A percentile compares a stretch with the other conserved stretches of the same genome.
These are phyloP conservation scores for Phenganax marumi DNA, from an alignment of 92 coral and sea anemone species.

Conservation along the genomic window DNA sequence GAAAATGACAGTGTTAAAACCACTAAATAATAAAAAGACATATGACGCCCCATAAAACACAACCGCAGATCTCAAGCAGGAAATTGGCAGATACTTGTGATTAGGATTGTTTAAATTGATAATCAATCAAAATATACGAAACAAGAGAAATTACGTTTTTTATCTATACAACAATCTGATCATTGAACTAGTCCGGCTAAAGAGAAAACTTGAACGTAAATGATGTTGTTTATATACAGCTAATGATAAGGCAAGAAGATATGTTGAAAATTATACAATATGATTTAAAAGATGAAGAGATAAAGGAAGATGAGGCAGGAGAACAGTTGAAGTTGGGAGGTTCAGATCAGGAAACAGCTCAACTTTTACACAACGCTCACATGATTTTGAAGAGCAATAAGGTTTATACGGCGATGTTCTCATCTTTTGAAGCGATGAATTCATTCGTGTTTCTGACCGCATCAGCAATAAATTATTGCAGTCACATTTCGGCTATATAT, in stretches of 20 bases:
- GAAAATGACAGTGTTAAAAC: no score
- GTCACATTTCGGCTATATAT: constrained; percentile 22
- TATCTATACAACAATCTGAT: no score
- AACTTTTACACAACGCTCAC: not conserved
- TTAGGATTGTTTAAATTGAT: no score
- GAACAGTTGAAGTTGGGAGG: not conserved
- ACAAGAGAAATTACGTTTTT: no score
- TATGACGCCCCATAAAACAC: not conserved
- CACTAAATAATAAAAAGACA: no score
- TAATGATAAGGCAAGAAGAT: not conserved
- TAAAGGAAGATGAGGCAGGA: not conserved
- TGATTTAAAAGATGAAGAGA: not conserved
- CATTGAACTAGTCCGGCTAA: no score
- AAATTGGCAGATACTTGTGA: not conserved
- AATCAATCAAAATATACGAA: no score
- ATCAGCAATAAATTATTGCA: not conserved
- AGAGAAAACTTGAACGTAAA: not conserved
- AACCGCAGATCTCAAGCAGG: not conserved
- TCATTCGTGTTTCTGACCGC: not conserved
- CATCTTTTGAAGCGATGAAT: not conserved
- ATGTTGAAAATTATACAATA: not conserved
- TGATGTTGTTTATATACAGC: not conserved
- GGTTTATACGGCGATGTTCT: not conserved
- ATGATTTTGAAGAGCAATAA: not conserved
- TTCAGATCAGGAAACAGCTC: constrained; percentile 12